Evolutionary conservation across 1,140 invertebrate species (phyloP), one percentile per base, ranked within the genome.

Genomic region (Drosophila sp.): DNA sequence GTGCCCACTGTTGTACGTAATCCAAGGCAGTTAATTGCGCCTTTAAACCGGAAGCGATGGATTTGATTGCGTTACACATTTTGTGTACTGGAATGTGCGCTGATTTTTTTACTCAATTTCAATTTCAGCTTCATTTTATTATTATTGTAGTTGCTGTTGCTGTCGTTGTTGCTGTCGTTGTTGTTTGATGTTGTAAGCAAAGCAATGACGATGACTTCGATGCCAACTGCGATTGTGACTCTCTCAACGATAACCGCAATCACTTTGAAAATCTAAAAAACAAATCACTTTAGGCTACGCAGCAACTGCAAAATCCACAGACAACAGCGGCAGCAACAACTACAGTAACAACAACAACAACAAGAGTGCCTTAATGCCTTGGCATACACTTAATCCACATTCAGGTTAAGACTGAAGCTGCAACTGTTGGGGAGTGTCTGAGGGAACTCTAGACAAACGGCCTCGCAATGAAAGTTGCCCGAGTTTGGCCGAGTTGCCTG

Each of bases 41-140:
- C 84, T 89, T 89, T 83, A 89, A 89, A 89, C 83, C 83, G 83
- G 83, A 89, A 89, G 84, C 83, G 84, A 83, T 89, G 84, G 83
- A 86, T 89, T 89, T 89, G 84, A 89, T 89, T 89, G 83, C 83
- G 83, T 89, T 89, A 89, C 84, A 89, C 80, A 89, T 89, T 89
- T 86, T 82, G 65, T 75, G 59, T 64, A 51, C 58, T 82, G 83
- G 83, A 89, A 87, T 87, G 83, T 83, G 82, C 83, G 83, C 82
- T 89, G 84, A 87, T 83, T 87, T 87, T 57, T 38, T 72, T 29
- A 14, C 64, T 18, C 25, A 45, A n/a, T 43, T 14, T 16, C 57
- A 38, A 48, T 48, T 14, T 8, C 41, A 70, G 62, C 48, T 82
- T 86, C 69, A 71, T 78, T 71, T 51, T 62, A 34, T 67, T 58